Conservation (phyloP, 2,797 vertebrate genomes). For the Coluber constrictor region DNA sequence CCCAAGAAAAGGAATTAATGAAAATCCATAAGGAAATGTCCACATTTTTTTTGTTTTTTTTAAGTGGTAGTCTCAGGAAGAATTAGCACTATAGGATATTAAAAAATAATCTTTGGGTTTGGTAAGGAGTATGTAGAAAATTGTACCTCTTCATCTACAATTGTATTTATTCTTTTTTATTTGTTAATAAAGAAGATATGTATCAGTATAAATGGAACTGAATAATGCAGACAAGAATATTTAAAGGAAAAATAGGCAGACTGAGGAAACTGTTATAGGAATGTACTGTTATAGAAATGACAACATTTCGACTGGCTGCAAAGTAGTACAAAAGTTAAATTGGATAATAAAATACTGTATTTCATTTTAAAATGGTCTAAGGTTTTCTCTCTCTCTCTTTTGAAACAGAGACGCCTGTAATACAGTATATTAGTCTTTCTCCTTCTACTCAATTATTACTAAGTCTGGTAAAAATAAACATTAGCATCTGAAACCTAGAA, state of each 20-base stretch:
- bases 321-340: background rate
- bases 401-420: background rate
- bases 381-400: background rate
- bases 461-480: background rate
- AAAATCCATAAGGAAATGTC: background rate
- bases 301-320: background rate
- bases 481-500: background rate
- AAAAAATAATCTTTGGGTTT: background rate
- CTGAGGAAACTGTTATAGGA: background rate
- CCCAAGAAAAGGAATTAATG: background rate
- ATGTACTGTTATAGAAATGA: background rate
- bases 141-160: background rate
- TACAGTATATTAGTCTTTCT: background rate
- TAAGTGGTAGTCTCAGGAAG: background rate
- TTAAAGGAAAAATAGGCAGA: background rate
- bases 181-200: background rate
- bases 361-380: background rate
- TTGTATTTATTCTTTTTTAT: background rate
- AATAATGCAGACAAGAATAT: background rate
- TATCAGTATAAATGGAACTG: background rate
- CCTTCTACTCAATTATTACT: background rate
- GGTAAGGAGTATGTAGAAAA: background rate
- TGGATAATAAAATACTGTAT: background rate
- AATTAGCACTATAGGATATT: background rate
- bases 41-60: background rate